A percentile compares a stretch with the other conserved stretches of the same genome.
These are phyloP conservation scores for Planiliza haematocheilus DNA, from an alignment of 2,113 vertebrate species.

Conservation along the genomic window DNA sequence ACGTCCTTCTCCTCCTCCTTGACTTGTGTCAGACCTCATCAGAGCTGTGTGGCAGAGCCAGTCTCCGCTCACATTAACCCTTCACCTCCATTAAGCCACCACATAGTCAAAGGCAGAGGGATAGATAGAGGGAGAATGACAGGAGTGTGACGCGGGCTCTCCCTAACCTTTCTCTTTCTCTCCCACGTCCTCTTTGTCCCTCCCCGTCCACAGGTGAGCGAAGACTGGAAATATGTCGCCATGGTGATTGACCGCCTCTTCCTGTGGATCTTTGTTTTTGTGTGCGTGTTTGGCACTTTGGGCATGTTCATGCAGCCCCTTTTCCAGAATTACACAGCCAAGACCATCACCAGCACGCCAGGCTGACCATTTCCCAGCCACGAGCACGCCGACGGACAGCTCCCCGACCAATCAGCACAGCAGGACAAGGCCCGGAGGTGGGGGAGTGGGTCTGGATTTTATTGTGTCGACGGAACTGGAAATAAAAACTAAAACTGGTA, in stretches of 20 bases:
- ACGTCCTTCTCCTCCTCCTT: constrained; percentile 57
- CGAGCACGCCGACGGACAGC: constrained; percentile 58
- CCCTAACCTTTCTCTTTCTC: constrained; percentile 45
- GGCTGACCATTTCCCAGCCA: constrained; percentile 72
- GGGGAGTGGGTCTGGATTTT: constrained; percentile 54
- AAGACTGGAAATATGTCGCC: constrained; percentile 99
- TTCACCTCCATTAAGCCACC: constrained; percentile 73
- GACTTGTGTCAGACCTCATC: constrained; percentile 75
- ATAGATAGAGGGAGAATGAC: not conserved
- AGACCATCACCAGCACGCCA: constrained; percentile 85
- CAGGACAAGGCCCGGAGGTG: constrained; percentile 50
- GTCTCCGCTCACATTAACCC: constrained; percentile 81
- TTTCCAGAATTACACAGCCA: constrained; percentile 92
- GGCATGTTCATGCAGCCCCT: constrained; percentile 98
- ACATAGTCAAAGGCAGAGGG: constrained; percentile 9
- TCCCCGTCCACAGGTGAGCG: constrained; percentile 87
- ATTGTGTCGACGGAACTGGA: constrained; percentile 62
- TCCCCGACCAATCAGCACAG: constrained; percentile 69
- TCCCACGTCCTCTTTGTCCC: constrained; percentile 1
- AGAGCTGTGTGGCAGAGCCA: constrained; percentile 73
- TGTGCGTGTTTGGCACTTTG: constrained; percentile 93
- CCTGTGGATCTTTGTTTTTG: constrained; percentile 96
- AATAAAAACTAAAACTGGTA: constrained; percentile 62
- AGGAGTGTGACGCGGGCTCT: constrained; percentile 28
- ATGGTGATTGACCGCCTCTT: constrained; percentile 99